Percentiles rank a stretch among this genome's conserved stretches.
Evolutionary conservation across 2,797 vertebrate genomes (phyloP).

Genomic region (Dromococcyx pavoninus): DNA sequence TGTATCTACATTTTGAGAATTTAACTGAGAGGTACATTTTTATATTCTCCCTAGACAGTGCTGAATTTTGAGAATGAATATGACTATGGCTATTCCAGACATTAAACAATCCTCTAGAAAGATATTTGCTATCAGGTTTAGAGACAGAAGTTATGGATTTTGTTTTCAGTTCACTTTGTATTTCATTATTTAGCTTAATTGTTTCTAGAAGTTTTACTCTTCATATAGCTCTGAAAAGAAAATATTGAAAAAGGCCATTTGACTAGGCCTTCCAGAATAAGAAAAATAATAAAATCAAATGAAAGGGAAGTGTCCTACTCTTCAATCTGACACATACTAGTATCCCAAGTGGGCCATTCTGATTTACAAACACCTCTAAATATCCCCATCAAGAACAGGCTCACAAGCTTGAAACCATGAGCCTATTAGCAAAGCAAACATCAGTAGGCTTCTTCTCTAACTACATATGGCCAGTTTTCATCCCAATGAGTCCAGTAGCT

Average conservation of each 20-base stretch:
- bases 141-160: not conserved
- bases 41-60: not conserved
- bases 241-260: not conserved
- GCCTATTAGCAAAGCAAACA: not conserved
- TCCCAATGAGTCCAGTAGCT: not conserved
- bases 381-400: not conserved
- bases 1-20: not conserved
- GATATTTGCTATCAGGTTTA: not conserved
- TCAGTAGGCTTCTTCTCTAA: not conserved
- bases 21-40: not conserved
- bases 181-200: not conserved
- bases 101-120: not conserved
- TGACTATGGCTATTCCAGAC: not conserved
- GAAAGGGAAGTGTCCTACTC: not conserved
- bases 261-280: not conserved
- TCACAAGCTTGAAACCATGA: not conserved
- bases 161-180: not conserved
- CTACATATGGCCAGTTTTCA: not conserved
- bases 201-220: not conserved
- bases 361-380: not conserved
- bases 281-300: not conserved
- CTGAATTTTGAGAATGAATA: not conserved
- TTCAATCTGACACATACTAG: not conserved
- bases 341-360: not conserved
- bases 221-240: not conserved